Evolutionary conservation across 2,888 invertebrate genomes (phyloP).

Genomic region (Idaea biselata): DNA sequence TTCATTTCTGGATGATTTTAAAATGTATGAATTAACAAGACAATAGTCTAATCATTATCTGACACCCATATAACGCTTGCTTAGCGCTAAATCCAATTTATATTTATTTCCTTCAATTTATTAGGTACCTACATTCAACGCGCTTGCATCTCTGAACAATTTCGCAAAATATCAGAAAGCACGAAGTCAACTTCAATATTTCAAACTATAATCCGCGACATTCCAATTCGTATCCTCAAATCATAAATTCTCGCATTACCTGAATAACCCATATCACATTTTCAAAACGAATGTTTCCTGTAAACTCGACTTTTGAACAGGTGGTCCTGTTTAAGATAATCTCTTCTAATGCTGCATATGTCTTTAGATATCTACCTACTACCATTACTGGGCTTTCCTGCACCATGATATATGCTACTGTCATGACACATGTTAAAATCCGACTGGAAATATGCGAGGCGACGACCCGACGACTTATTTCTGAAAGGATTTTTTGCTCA

Average conservation of each 20-base stretch:
- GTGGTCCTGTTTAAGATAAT: constrained; percentile 74
- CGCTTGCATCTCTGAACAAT: background rate
- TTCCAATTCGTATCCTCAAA: constrained; percentile 24
- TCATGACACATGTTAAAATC: constrained; percentile 61
- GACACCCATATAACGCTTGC: no score
- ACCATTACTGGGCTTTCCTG: constrained; percentile 36
- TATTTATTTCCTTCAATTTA: no score
- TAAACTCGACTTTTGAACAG: constrained; percentile 65
- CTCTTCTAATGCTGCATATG: constrained; percentile 63
- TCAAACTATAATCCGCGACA: constrained; percentile 6
- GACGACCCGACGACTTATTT: constrained; percentile 52
- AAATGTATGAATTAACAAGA: no score
- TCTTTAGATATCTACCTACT: constrained; percentile 48
- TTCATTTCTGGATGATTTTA: no score
- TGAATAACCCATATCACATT: constrained; percentile 25
- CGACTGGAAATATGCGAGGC: constrained; percentile 49
- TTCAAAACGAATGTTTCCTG: constrained; percentile 63
- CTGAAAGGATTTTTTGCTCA: constrained; percentile 36
- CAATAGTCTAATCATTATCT: no score
- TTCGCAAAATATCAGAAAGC: background rate
- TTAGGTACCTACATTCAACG: no score
- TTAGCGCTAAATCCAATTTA: no score
- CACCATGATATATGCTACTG: constrained; percentile 58
- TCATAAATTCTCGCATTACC: constrained; percentile 34
- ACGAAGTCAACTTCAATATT: background rate